phyloP scores from a whole-genome alignment of 2,113 vertebrate genomes.

The Ceyx cyanopectus region DNA sequence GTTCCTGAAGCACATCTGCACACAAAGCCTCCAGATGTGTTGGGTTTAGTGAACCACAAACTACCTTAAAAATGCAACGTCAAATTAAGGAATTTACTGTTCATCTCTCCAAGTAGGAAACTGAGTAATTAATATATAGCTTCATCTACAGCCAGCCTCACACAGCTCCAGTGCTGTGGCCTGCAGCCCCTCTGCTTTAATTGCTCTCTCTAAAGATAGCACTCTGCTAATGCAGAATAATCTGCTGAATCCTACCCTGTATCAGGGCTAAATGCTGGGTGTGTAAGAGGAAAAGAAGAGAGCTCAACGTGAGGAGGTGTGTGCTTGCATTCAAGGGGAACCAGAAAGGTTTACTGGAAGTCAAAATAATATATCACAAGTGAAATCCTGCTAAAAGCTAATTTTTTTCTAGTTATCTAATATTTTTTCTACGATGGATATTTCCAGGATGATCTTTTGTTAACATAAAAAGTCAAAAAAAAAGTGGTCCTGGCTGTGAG shows the following conservation, averaged over 20 bases:
- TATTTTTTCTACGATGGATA: not conserved
- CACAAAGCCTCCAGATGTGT: not conserved
- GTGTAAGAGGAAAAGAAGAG: not conserved
- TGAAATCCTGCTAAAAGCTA: not conserved
- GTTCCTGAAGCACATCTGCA: not conserved
- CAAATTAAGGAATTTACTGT: conserved; percentile 43
- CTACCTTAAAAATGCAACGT: conserved; percentile 48
- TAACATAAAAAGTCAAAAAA: not conserved
- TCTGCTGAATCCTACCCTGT: conserved; percentile 46
- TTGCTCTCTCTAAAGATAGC: conserved; percentile 69
- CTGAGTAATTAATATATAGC: conserved; percentile 54
- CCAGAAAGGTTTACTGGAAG: not conserved
- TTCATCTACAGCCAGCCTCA: conserved; percentile 60
- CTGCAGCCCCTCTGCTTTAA: conserved; percentile 74
- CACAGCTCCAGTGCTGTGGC: conserved; percentile 46
- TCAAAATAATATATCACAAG: not conserved
- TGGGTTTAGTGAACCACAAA: not conserved
- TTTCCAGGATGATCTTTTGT: not conserved
- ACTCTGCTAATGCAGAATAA: conserved; percentile 54
- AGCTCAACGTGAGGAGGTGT: not conserved
- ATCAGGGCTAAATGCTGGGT: not conserved
- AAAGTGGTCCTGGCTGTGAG: conserved; percentile 6
- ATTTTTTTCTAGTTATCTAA: not conserved
- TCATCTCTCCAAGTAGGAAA: conserved; percentile 51
- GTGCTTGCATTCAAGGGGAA: not conserved